Base-by-base conservation (phyloP, 2,888 invertebrate genomes). In the Miltochrista miniata region DNA sequence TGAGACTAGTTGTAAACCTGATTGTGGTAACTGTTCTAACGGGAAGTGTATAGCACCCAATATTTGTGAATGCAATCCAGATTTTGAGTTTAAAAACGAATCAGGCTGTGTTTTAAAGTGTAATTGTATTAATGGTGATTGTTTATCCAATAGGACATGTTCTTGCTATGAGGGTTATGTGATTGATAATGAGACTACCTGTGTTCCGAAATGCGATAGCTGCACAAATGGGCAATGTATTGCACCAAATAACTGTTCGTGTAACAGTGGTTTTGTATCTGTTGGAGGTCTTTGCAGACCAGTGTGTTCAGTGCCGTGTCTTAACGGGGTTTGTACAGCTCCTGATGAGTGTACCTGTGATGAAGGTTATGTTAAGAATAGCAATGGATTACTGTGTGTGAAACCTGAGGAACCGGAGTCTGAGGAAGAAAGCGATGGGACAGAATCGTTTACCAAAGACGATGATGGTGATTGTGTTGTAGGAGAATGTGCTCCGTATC, bases 121-220 rank as follows among this genome's bases (percentile, higher is more conserved):
- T 54, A 62, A 70, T 0, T 93, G 93, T 45, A 68, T 81, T 0
- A 93, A 94, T 66, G 76, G 81, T 31, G 79, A 81, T 1, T 89
- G 90, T 54, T 49, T 63, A 4, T 70, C 59, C 8, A 92, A 92
- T 0, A 74, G 89, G 29, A 71, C 68, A 1, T 93, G 69, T 24
- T 18, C 35, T 7, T 71, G 71, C 39, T 34, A 62, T n/a, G 15
- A 29, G 1, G 68, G 67, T 9, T 71, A 58, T 36, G 13, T 13
- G 11, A 41, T 48, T 35, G 18, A 48, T n/a, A 39, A 46, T 35
- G 50, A 54, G n/a, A 39, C 33, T 33, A 18, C 11, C n/a, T 62
- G 51, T 34, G 51, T 48, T 34, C 70, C 74, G 24, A 45, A 57
- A 35, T 74, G 74, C 45, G 50, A 55, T 4, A 33, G 35, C 13